Base-by-base conservation (phyloP, 2,113 vertebrate species). In the Melanocharis versteri region DNA sequence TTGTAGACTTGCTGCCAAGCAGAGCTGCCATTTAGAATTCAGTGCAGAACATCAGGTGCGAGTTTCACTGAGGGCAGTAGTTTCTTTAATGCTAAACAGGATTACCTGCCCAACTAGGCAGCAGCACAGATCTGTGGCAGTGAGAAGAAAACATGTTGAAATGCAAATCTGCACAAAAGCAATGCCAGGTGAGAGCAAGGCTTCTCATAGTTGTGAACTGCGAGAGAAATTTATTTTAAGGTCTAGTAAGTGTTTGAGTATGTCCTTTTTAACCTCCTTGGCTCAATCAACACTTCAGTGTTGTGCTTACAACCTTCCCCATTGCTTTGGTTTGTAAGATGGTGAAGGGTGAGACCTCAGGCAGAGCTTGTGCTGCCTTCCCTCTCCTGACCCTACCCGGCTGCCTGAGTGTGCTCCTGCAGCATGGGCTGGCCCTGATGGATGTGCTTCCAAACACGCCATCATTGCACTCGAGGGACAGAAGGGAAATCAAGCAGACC, bases 401-500 rank as follows among this genome's bases (percentile, higher is more conserved):
- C 15, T 72, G 40, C n/a, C 73, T 23, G 28, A 37, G 42, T 26
- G 42, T 6, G 8, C 33, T 79, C 35, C 62, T 44, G 75, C 44
- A 45, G 58, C 28, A n/a, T 35, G 80, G 45, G 50, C 71, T 80
- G 51, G 27, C 35, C 54, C 61, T 12, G 64, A 18, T 8, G n/a
- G 75, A 37, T n/a, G 4, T 28, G n/a, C 23, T 85, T 40, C 62
- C 30, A 53, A 45, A 54, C 1, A 3, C 16, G 31, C 24, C 30
- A 15, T 42, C n/a, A 24, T 6, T 1, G 10, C 48, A 23, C 48
- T 19, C 0, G 0, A n/a, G 27, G 27, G 37, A 64, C 20, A 48
- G 33, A 83, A 21, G 69, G 13, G 17, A 86, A 79, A 61, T 15
- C 53, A 47, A 37, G 20, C 22, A 83, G 37, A 71, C 8, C 9